Evolutionary conservation across 2,797 vertebrate species (phyloP).

Genomic region (Clarias fuscus): DNA sequence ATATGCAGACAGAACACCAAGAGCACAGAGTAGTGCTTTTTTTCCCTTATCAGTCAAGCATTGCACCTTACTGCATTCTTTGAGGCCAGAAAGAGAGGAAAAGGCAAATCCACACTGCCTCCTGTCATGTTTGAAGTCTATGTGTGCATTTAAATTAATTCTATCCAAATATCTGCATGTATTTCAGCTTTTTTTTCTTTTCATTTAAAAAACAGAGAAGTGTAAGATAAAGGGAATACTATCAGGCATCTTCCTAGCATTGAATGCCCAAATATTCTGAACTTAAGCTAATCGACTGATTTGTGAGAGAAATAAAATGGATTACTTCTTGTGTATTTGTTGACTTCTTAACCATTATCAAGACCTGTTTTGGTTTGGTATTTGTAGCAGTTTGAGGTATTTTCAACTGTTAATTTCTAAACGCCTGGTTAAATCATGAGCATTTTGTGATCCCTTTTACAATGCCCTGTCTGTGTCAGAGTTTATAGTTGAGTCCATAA

Average conservation of each 20-base stretch:
- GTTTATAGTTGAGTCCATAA: conserved; percentile 49
- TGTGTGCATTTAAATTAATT: neutral
- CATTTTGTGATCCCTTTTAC: conserved; percentile 32
- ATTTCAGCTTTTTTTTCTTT: neutral
- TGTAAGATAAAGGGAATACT: neutral
- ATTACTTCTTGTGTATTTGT: neutral
- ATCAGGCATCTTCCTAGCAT: neutral
- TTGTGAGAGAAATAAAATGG: neutral
- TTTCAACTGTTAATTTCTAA: conserved; percentile 35
- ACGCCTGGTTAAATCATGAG: conserved; percentile 26
- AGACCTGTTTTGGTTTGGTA: neutral
- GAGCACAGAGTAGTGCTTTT: neutral
- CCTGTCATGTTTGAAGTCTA: neutral
- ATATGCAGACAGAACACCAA: neutral
- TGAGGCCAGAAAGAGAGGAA: neutral
- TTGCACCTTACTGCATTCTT: neutral
- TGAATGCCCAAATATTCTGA: neutral
- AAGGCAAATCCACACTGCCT: neutral
- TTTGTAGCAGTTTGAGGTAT: conserved; percentile 26
- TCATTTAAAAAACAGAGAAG: neutral
- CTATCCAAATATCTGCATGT: neutral
- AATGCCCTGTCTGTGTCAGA: conserved; percentile 38
- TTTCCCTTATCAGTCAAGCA: neutral
- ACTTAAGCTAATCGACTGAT: neutral
- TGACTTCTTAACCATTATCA: neutral